Base-by-base conservation (phyloP, 2,113 vertebrate species). In the Conger conger region DNA sequence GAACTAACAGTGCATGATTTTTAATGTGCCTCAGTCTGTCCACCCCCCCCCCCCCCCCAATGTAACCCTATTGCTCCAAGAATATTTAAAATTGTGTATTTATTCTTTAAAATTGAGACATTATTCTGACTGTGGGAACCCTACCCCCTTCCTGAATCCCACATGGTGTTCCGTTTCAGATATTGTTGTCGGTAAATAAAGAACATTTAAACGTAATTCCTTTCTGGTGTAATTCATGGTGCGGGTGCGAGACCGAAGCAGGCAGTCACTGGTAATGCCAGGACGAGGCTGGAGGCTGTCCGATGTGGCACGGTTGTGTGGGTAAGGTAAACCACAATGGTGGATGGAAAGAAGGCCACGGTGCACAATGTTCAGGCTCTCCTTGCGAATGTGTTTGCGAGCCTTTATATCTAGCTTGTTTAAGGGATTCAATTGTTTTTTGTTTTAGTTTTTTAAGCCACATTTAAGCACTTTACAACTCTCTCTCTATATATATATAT, bases 151-250 rank as follows among this genome's bases (percentile, higher is more conserved):
- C 35, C 50, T 57, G 18, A 18, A 50, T 81, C 17, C 57, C 42
- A 80, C 30, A 78, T 36, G 42, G 54, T 80, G 79, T 57, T 85
- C 42, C 54, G 84, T 76, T 38, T 82, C 20, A 40, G 63, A 76
- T 73, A 79, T 73, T 81, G 53, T 27, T 83, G 63, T 81, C 68
- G 11, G 30, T 86, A 38, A 68, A 80, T 84, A 84, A 63, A 86
- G 38, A 76, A 76, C 57, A 81, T 87, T 80, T 81, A 84, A 84
- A 87, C 79, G 18, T 68, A 68, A 13, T 81, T 42, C 50, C 53
- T n/a, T 20, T 40, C 60, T 81, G 30, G 35, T 84, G 27, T 50
- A 78, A 18, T 81, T 54, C 33, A 76, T 54, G 33, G 79, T 50
- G n/a, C 11, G 13, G 73, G 35, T 45, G 77, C 20, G 36, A 20